Base-by-base conservation (phyloP, 2,888 invertebrate genomes). In the Cylloceria caligata region DNA sequence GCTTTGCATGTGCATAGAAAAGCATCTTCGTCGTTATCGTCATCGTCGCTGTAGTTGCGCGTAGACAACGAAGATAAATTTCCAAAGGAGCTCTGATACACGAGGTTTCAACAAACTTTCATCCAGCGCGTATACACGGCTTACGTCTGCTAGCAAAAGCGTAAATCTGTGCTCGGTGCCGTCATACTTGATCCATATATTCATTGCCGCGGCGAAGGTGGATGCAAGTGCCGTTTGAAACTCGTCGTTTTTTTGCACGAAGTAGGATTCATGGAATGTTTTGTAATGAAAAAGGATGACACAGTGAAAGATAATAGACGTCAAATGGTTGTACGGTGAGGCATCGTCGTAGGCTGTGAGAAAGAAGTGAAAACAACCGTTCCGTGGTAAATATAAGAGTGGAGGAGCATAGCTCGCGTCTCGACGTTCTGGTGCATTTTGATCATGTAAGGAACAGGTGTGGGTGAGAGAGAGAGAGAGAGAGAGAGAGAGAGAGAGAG, bases 401-500 rank as follows among this genome's bases (percentile, higher is more conserved):
- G n/a, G 34, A 55, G 55, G 19, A 34, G 62, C 49, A 55, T 57
- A 67, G 30, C 52, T 72, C 47, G 30, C 13, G 19, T 69, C n/a
- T n/a, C 47, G 49, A 76, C 27, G 77, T 77, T 81, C 52, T 62
- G 77, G 67, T 72, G 75, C 71, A 49, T 77, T 83, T 84, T 75
- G 78, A 82, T 80, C 69, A 80, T 57, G 21, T 67, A 45, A 47
- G 62, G 71, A 62, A 69, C 65, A 69, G 69, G 73, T 52, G 69
- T 74, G 71, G 27, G 52, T 55, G 72, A 78, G 64, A 68, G 81
- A 69, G 55, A 75, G 52, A 34, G 73, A 39, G 13, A 19, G 36
- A 60, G 30, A 30, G 45, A 24, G 24, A n/a, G n/a, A n/a, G n/a
- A n/a, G n/a, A n/a, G n/a, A n/a, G 24, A 30, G 57, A 21, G 16